phyloP scores from a whole-genome alignment of 2,113 vertebrate species.

The Eupsittula cactorum region DNA sequence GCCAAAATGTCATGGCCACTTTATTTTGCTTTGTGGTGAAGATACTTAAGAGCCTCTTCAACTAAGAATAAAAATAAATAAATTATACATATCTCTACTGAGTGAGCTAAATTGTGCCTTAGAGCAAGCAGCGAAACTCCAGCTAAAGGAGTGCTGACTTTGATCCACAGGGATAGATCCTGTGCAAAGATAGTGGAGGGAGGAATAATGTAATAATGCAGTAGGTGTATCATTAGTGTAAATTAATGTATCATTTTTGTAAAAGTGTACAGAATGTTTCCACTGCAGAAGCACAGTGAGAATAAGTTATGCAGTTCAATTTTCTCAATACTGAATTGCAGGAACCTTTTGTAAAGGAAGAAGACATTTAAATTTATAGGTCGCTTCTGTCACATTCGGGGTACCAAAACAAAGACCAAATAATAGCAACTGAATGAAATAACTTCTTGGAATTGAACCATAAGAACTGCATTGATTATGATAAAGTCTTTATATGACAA shows the following conservation, averaged over 20 bases:
- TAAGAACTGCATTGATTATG: neutral
- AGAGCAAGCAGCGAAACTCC: neutral
- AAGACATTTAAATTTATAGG: neutral
- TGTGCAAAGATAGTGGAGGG: neutral
- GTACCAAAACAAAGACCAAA: neutral
- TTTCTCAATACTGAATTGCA: neutral
- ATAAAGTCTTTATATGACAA: neutral
- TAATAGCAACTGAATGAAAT: neutral
- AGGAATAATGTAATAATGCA: neutral
- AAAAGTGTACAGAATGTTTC: neutral
- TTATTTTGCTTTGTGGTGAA: neutral
- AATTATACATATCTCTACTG: neutral
- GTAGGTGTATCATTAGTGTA: neutral
- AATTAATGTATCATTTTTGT: neutral
- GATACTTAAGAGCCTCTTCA: neutral
- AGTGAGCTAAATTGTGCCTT: neutral
- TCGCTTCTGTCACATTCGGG: neutral
- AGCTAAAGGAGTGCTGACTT: neutral
- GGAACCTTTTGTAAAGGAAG: neutral
- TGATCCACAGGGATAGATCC: neutral
- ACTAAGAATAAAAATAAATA: neutral
- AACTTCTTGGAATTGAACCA: neutral
- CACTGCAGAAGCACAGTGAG: fast-evolving
- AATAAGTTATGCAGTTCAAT: neutral
- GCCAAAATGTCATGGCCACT: neutral